Percentiles rank a stretch among this genome's conserved stretches.
Conservation (phyloP, 2,797 vertebrate genomes). For the Crocidura indochinensis region DNA sequence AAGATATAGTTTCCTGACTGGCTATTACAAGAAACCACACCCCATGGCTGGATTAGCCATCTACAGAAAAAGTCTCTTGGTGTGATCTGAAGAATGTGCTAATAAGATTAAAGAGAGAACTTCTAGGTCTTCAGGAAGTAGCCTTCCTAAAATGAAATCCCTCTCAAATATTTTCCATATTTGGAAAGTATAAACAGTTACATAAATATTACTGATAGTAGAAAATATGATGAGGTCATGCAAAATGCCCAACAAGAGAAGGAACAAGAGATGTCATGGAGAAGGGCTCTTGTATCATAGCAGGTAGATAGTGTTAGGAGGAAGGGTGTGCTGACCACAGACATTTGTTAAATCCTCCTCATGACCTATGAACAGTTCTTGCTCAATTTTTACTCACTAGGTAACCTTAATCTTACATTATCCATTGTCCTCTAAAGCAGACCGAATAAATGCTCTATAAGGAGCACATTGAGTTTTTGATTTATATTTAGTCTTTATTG, state of each 20-base stretch:
- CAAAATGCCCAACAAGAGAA: background rate
- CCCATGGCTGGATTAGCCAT: constrained; percentile 50
- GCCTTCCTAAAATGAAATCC: constrained; percentile 42
- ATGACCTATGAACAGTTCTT: background rate
- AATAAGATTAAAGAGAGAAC: constrained; percentile 75
- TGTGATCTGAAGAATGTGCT: constrained; percentile 68
- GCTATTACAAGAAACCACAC: constrained; percentile 68
- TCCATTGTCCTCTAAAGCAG: constrained; percentile 44
- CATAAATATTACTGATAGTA: background rate
- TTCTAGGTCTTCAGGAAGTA: constrained; percentile 64
- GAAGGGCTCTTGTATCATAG: background rate
- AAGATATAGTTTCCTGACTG: constrained; percentile 55
- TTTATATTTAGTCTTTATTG: constrained; percentile 23
- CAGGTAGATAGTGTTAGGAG: background rate
- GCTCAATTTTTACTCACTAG: constrained; percentile 21
- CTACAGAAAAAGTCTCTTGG: constrained; percentile 20
- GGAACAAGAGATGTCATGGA: background rate
- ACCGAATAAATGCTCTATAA: background rate
- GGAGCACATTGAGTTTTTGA: background rate
- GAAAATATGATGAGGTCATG: constrained; percentile 34
- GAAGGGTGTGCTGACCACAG: background rate
- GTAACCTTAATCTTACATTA: background rate
- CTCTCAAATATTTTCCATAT: constrained; percentile 70
- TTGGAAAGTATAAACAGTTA: constrained; percentile 64
- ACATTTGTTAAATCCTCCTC: background rate